Percentiles rank a stretch among this genome's conserved stretches.
Conservation (phyloP, 2,797 vertebrate species). For the Alosa sapidissima region DNA sequence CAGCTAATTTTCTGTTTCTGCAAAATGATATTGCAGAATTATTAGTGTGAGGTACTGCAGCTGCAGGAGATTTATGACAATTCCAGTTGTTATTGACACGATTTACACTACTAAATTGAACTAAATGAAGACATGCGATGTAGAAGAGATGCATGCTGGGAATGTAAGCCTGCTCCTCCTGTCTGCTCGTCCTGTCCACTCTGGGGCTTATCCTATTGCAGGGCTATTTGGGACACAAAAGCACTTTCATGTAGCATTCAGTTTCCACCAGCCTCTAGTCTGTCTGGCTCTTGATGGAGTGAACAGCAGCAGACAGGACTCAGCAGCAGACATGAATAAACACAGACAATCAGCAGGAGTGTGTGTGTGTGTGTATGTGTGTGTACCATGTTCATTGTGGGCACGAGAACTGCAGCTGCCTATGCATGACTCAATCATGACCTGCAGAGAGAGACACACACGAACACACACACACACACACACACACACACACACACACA, state of each 20-base stretch:
- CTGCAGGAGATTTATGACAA: no score
- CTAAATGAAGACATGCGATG: background rate
- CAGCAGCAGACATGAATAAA: constrained; percentile 15
- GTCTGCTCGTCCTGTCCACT: background rate
- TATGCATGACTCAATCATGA: constrained; percentile 6
- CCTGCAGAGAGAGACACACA: background rate
- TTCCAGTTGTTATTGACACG: background rate
- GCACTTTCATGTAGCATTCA: constrained; percentile 14
- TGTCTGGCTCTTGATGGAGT: background rate
- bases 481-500: constrained; percentile 19
- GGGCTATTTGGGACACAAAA: constrained; percentile 1
- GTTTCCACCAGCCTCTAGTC: background rate
- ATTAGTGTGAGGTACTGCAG: no score
- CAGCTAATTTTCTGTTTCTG: no score
- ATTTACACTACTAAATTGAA: background rate
- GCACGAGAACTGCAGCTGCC: background rate
- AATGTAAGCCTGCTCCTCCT: background rate
- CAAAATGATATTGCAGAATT: no score
- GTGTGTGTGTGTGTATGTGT: constrained; percentile 10
- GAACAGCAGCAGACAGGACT: background rate
- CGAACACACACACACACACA: background rate
- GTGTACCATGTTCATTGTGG: background rate
- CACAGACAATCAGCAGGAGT: constrained; percentile 16
- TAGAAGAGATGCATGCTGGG: background rate
- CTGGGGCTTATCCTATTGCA: background rate